Evolutionary conservation across 2,888 invertebrate species (phyloP).

Genomic region (Zootermopsis nevadensis): DNA sequence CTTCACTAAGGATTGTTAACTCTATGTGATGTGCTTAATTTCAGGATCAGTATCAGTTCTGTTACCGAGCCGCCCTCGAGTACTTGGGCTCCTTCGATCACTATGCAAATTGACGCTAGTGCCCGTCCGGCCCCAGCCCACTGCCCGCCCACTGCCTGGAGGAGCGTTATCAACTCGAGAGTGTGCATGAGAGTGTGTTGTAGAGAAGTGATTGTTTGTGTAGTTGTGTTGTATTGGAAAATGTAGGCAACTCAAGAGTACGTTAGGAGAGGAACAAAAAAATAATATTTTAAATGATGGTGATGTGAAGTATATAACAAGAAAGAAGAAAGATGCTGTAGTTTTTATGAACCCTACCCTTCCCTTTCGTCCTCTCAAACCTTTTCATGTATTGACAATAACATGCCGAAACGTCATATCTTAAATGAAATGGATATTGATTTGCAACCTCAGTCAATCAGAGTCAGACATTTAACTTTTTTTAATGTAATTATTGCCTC

Average conservation of each 20-base stretch:
- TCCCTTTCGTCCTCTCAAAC: slow-evolving; percentile 21
- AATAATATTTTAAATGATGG: slow-evolving; percentile 46
- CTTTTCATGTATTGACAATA: slow-evolving; percentile 45
- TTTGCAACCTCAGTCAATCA: slow-evolving; percentile 33
- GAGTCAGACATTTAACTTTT: slow-evolving; percentile 33
- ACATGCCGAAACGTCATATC: slow-evolving; percentile 42
- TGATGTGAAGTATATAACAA: slow-evolving; percentile 38
- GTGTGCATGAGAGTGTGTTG: slow-evolving; percentile 41
- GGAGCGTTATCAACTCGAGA: slow-evolving; percentile 30
- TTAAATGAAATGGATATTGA: slow-evolving; percentile 40
- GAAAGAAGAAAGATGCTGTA: slow-evolving; percentile 38
- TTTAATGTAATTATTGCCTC: slow-evolving; percentile 40
- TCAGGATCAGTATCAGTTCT: slow-evolving; percentile 99
- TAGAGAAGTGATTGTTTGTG: slow-evolving; percentile 46
- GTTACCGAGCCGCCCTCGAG: slow-evolving; percentile 98
- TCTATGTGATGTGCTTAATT: slow-evolving; percentile 55
- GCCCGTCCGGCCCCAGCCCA: slow-evolving; percentile 17
- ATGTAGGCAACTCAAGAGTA: slow-evolving; percentile 36
- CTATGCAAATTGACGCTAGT: slow-evolving; percentile 80
- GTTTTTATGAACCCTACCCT: slow-evolving; percentile 36
- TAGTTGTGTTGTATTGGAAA: slow-evolving; percentile 39
- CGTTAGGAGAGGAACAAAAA: slow-evolving; percentile 27
- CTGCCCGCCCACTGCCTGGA: slow-evolving; percentile 38
- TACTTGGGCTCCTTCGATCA: slow-evolving; percentile 99
- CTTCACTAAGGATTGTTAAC: no score